These are phyloP conservation scores for Phylloscopus trochilus DNA, from an alignment of 2,113 vertebrate genomes.

Conservation along the genomic window DNA sequence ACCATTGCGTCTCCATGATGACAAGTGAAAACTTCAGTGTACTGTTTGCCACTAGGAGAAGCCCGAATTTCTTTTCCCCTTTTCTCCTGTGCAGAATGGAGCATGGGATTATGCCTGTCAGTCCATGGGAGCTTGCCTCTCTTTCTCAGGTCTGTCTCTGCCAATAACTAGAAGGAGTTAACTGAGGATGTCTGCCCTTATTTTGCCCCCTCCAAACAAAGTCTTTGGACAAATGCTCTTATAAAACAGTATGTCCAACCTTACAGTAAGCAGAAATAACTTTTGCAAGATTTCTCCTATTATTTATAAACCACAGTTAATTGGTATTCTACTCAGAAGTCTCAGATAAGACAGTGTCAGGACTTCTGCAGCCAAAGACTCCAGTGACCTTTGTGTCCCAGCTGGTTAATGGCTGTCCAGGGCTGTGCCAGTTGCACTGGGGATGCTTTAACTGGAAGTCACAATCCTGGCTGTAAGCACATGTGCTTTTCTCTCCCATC, in stretches of 20 bases:
- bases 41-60: neutral
- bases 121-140: neutral
- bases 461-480: neutral
- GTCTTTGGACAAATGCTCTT: neutral
- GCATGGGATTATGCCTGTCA: fast-evolving
- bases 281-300: neutral
- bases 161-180: neutral
- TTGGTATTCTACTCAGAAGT: neutral
- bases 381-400: neutral
- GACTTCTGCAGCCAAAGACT: neutral
- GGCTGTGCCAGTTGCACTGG: neutral
- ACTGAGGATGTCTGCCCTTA: neutral
- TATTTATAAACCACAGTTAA: neutral
- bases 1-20: fast-evolving
- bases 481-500: neutral
- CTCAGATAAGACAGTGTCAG: neutral
- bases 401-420: neutral
- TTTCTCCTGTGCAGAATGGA: neutral
- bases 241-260: neutral
- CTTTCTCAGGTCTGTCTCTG: neutral
- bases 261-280: neutral
- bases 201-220: neutral
- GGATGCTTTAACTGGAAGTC: neutral
- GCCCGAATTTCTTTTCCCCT: neutral
- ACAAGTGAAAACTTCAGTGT: neutral